Evolutionary conservation across 2,797 vertebrate genomes (phyloP).

Genomic region (Cottoperca gobio): DNA sequence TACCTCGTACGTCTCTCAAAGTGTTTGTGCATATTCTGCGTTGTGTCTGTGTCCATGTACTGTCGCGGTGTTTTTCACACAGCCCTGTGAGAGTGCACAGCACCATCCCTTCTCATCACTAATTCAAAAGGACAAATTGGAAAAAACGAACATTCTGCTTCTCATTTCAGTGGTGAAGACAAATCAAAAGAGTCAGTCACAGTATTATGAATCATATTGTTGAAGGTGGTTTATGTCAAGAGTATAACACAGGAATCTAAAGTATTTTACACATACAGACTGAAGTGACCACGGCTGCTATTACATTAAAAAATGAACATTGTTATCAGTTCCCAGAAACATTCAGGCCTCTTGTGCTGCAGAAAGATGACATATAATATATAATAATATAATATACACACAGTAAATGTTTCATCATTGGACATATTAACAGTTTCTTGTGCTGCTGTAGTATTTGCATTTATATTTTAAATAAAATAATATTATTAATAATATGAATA

Average conservation of each 20-base stretch:
- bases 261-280: neutral
- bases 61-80: slow-evolving; percentile 3
- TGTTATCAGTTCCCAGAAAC: neutral
- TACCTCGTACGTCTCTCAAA: neutral
- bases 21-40: neutral
- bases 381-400: too few species aligned
- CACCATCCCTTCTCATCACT: slow-evolving; percentile 18
- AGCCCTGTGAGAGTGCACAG: neutral
- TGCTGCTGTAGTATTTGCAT: neutral
- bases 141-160: neutral
- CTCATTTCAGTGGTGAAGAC: slow-evolving; percentile 2
- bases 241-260: neutral
- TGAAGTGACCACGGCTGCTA: neutral
- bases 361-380: neutral
- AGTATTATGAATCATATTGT: neutral
- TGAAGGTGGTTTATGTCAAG: neutral
- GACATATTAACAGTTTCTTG: neutral
- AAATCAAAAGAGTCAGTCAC: slow-evolving; percentile 3
- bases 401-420: neutral
- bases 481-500: neutral
- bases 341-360: neutral
- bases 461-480: too few species aligned
- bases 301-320: neutral
- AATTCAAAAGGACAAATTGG: slow-evolving; percentile 39
- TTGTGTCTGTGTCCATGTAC: neutral